These are phyloP conservation scores for Andricus quercusramuli DNA, from an alignment of 2,888 invertebrate species.

Conservation along the genomic window DNA sequence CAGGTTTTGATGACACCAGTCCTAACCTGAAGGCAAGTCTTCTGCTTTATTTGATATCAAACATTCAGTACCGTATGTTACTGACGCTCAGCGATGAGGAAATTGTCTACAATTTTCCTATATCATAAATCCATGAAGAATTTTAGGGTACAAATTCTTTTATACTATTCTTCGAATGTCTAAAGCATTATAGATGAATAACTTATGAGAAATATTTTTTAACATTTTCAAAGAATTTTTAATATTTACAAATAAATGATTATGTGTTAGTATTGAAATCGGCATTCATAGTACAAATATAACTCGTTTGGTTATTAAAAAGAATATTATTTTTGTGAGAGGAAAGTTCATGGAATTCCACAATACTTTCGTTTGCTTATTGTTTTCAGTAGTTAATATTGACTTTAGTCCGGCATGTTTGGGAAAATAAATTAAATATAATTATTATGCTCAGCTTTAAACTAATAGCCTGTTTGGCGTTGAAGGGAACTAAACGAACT, in stretches of 20 bases:
- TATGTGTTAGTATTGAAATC: too few species aligned
- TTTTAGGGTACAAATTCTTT: neutral
- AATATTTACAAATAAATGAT: too few species aligned
- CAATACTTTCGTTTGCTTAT: neutral
- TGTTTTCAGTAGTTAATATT: neutral
- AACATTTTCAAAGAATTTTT: too few species aligned
- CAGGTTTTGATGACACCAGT: constrained; percentile 86
- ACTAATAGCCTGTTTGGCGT: too few species aligned
- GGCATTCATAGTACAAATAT: neutral
- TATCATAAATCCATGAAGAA: neutral
- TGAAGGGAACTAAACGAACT: too few species aligned
- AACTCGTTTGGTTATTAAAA: neutral
- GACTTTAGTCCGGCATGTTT: neutral
- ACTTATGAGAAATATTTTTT: too few species aligned
- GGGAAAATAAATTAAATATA: neutral
- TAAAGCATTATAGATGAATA: too few species aligned
- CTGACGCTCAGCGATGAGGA: neutral
- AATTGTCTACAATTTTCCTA: neutral
- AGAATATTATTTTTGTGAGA: neutral
- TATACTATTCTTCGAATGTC: too few species aligned
- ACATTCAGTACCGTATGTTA: neutral
- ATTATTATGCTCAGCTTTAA: too few species aligned
- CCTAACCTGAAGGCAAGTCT: constrained; percentile 79
- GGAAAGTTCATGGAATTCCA: neutral
- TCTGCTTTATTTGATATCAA: neutral